Base-by-base conservation (phyloP, 2,797 vertebrate genomes). In the Apodemus agrarius region DNA sequence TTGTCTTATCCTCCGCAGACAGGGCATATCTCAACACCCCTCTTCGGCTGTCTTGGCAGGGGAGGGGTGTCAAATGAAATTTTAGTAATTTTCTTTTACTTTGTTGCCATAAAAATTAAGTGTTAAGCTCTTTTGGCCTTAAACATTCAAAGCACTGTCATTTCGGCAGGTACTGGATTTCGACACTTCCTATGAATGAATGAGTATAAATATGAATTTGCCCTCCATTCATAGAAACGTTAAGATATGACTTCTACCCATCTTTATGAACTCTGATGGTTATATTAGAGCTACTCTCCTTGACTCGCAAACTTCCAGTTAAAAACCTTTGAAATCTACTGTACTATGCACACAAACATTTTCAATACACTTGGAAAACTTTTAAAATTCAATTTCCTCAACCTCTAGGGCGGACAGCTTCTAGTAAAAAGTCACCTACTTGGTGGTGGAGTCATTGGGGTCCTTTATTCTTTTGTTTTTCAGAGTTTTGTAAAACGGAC, bases 401-500 rank as follows among this genome's bases (percentile, higher is more conserved):
- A 82, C 37, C 4, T 34, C 40, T 61, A 75, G 0, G 65, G 80
- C 31, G 43, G 37, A 40, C 29, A 57, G n/a, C 29, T 13, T 49
- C 40, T 67, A n/a, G 52, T 40, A 79, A 86, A 57, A 6, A 31
- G 24, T 29, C 59, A 59, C 49, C 46, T 61, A 10, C 19, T 52
- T 52, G 52, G 52, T 12, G 52, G 52, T 52, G 11, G 12, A 52
- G 52, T 52, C 78, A n/a, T 6, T 17, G 26, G 54, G 52, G 67
- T 69, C 26, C 29, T 17, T 34, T 34, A 91, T 37, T 92, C 82
- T 97, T 97, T 94, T 90, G 24, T 92, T 98, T 97, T 96, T 43
- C 92, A 99, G 99, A 96, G 90, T 76, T 98, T 99, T 90, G 94
- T 99, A 80, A 98, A 96, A 94, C 98, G 97, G 94, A 98, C 96